A percentile compares a stretch with the other conserved stretches of the same genome.
These are phyloP conservation scores for Phylloscopus trochilus DNA, from an alignment of 2,113 vertebrate species.

Conservation along the genomic window DNA sequence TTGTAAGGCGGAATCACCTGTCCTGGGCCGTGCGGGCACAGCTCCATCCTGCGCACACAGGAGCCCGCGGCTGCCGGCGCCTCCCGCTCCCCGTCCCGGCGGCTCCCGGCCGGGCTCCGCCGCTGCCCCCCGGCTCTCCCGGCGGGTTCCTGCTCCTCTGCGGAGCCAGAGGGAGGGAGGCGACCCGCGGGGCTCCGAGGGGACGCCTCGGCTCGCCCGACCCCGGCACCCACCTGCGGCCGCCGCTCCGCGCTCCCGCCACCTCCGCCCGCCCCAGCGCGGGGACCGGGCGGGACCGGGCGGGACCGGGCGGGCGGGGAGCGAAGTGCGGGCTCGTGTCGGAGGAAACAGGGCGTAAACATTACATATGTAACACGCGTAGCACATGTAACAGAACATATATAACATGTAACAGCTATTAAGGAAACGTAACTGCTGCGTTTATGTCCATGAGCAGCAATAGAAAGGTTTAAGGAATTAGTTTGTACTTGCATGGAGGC, in stretches of 20 bases:
- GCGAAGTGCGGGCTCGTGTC: background rate
- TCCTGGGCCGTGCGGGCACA: background rate
- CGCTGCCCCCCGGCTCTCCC: background rate
- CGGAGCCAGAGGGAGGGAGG: background rate
- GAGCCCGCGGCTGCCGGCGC: background rate
- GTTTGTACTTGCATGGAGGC: background rate
- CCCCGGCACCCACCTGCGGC: background rate
- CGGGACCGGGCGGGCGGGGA: background rate
- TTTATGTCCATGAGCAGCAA: background rate
- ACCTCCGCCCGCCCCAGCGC: background rate
- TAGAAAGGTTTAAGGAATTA: background rate
- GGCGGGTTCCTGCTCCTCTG: background rate
- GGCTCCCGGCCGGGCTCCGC: background rate
- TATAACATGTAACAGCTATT: fast-evolving
- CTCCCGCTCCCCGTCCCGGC: background rate
- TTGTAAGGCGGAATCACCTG: background rate
- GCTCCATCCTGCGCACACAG: background rate
- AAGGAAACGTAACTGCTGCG: background rate
- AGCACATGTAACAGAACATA: background rate
- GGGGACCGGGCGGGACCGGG: background rate
- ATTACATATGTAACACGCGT: fast-evolving
- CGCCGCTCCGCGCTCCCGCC: background rate
- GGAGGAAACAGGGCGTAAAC: fast-evolving
- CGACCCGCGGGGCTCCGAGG: background rate
- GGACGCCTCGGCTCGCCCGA: background rate